Conservation (phyloP, 1,140 invertebrate species). For the Zaprionus tsacasi region DNA sequence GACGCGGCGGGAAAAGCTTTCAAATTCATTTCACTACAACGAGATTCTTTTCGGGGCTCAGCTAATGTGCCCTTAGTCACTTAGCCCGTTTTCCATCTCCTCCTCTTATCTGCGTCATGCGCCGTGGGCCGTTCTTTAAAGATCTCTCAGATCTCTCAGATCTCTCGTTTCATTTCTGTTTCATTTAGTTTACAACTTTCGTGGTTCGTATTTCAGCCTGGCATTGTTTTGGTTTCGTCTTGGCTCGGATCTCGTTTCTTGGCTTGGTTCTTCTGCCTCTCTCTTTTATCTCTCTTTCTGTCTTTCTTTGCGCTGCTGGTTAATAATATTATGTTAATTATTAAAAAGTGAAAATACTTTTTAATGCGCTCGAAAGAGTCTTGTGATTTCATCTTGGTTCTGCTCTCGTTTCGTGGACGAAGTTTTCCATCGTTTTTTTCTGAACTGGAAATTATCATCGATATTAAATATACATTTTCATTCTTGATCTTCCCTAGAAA, state of each 20-base stretch:
- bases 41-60: conserved; percentile 67
- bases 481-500: conserved; percentile 1
- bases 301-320: conserved; percentile 59
- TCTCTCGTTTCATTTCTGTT: conserved; percentile 45
- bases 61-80: conserved; percentile 47
- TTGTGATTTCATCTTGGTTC: conserved; percentile 14
- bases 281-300: conserved; percentile 26
- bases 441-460: not conserved
- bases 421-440: not conserved
- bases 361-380: conserved; percentile 30
- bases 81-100: conserved; percentile 20
- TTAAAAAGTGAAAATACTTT: conserved; percentile 82
- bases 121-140: conserved; percentile 57
- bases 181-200: conserved; percentile 71
- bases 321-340: conserved; percentile 82
- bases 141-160: conserved; percentile 32
- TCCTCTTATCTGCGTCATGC: not conserved
- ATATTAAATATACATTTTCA: not conserved
- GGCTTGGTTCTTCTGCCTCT: conserved; percentile 9
- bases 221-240: conserved; percentile 53
- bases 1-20: conserved; percentile 67
- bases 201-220: conserved; percentile 65
- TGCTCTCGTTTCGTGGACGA: conserved; percentile 6
- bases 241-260: conserved; percentile 1
- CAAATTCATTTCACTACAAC: conserved; percentile 73